Conservation (phyloP, 1,140 invertebrate genomes). For the Acarapis woodi region DNA sequence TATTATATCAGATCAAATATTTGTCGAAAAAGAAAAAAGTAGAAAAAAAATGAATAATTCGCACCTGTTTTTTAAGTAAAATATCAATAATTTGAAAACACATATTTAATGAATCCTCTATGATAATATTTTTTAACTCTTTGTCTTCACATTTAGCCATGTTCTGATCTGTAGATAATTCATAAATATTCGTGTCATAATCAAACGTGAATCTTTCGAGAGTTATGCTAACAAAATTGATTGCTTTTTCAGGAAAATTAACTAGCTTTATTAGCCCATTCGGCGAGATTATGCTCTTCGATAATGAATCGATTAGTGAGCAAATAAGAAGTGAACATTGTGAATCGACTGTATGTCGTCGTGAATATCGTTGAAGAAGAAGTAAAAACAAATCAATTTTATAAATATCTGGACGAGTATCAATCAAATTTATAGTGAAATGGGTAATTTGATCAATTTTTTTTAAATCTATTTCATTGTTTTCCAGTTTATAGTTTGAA, state of each 20-base stretch:
- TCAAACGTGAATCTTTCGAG: neutral
- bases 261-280: too few relatives aligned
- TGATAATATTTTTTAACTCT: neutral
- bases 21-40: too few relatives aligned
- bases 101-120: neutral
- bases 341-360: neutral
- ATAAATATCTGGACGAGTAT: neutral
- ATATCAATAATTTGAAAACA: neutral
- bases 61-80: conserved; percentile 1
- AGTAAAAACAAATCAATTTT: conserved; percentile 1
- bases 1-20: too few relatives aligned
- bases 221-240: neutral
- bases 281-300: neutral
- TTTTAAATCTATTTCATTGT: neutral
- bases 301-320: conserved; percentile 1
- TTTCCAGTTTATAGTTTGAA: neutral
- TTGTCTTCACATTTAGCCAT: neutral
- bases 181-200: neutral
- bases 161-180: neutral
- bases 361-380: neutral
- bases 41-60: neutral
- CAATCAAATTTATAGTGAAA: neutral
- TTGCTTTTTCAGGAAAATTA: neutral
- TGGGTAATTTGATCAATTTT: neutral
- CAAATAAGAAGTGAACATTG: neutral